A percentile compares a stretch with the other conserved stretches of the same genome.
These are phyloP conservation scores for Strigops habroptila DNA, from an alignment of 2,113 vertebrate genomes.

Conservation along the genomic window DNA sequence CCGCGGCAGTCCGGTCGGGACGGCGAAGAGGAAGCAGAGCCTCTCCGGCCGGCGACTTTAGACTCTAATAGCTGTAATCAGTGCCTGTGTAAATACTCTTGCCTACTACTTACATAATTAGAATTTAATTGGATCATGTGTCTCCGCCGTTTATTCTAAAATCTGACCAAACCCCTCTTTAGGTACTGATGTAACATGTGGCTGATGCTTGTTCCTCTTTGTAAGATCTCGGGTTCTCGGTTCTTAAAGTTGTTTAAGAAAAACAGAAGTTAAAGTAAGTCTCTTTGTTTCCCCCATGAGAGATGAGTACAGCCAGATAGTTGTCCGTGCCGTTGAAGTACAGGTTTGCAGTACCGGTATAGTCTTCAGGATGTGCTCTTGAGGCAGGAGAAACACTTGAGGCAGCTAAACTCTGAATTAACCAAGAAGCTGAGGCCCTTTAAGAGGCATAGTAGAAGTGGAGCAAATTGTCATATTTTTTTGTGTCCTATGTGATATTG, in stretches of 20 bases:
- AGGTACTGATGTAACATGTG: background rate
- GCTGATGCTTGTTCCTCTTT: background rate
- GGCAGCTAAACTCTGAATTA: background rate
- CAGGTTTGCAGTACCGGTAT: background rate
- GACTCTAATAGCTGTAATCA: conserved; percentile 22
- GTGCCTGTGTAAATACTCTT: conserved; percentile 38
- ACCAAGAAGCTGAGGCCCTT: background rate
- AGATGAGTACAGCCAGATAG: background rate
- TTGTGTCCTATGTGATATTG: background rate
- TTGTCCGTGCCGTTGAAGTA: background rate
- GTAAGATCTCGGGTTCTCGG: background rate
- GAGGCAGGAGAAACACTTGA: background rate
- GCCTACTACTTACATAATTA: conserved; percentile 59
- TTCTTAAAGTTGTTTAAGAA: background rate
- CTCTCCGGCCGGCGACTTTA: background rate
- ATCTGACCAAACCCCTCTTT: conserved; percentile 8
- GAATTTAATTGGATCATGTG: conserved; percentile 48
- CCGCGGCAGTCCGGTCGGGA: background rate
- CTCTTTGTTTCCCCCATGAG: background rate
- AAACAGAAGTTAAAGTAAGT: background rate
- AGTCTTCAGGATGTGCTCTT: background rate
- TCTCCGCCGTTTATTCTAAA: conserved; percentile 47
- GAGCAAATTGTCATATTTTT: background rate
- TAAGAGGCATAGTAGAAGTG: background rate
- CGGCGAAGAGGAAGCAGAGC: background rate